phyloP scores from a whole-genome alignment of 2,888 invertebrate genomes.

The Diplazon laetatorius region DNA sequence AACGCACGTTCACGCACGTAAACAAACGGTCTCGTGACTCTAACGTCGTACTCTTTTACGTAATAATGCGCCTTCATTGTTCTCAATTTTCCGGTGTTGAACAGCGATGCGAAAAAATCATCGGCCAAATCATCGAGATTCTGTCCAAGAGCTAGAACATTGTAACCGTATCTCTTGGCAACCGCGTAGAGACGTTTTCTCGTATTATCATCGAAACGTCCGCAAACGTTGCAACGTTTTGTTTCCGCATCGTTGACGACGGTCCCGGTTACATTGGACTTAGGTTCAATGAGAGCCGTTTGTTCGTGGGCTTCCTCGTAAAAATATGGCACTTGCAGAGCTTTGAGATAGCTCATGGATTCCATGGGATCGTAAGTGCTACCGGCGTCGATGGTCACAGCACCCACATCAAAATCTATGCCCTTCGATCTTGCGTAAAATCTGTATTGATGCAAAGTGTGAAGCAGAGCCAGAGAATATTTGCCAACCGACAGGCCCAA shows the following conservation, averaged over 20 bases:
- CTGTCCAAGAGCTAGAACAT: slow-evolving; percentile 94
- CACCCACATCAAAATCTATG: slow-evolving; percentile 88
- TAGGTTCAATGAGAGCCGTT: slow-evolving; percentile 85
- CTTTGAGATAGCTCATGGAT: slow-evolving; percentile 84
- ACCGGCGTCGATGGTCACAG: slow-evolving; percentile 90
- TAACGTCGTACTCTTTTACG: slow-evolving; percentile 90
- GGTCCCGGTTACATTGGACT: background rate
- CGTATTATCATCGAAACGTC: slow-evolving; percentile 57
- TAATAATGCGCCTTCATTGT: slow-evolving; percentile 92
- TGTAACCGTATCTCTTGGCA: slow-evolving; percentile 90
- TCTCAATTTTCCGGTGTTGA: slow-evolving; percentile 90
- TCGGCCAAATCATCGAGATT: slow-evolving; percentile 93
- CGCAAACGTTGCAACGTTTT: slow-evolving; percentile 58
- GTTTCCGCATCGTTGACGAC: slow-evolving; percentile 33
- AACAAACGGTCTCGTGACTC: slow-evolving; percentile 93
- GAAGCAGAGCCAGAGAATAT: slow-evolving; percentile 92
- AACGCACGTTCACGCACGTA: slow-evolving; percentile 92
- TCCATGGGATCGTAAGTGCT: slow-evolving; percentile 85
- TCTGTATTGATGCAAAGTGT: slow-evolving; percentile 93
- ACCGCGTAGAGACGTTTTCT: slow-evolving; percentile 90
- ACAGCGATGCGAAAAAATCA: slow-evolving; percentile 91
- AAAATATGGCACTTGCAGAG: slow-evolving; percentile 85
- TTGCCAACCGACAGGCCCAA: slow-evolving; percentile 85
- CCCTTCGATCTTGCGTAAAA: slow-evolving; percentile 90
- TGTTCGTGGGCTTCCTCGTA: slow-evolving; percentile 86